phyloP scores from a whole-genome alignment of 2,113 vertebrate genomes.

The Spheniscus mendiculus region DNA sequence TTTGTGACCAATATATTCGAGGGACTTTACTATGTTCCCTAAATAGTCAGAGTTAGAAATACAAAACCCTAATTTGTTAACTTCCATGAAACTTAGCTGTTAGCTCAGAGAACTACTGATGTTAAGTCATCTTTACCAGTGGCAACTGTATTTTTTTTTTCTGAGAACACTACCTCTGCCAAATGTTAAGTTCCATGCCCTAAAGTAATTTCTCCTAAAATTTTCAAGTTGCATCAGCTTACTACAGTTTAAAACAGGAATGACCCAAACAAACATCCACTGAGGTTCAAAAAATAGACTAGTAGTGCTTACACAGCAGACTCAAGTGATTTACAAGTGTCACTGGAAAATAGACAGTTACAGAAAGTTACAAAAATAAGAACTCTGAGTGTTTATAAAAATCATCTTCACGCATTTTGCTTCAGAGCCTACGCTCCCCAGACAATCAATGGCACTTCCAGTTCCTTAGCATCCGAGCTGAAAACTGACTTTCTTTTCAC shows the following conservation, averaged over 20 bases:
- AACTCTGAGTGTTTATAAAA: neutral
- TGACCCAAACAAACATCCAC: neutral
- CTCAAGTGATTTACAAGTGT: neutral
- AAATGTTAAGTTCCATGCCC: neutral
- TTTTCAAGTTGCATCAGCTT: neutral
- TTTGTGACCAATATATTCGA: neutral
- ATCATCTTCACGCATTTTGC: neutral
- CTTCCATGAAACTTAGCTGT: neutral
- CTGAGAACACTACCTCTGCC: neutral
- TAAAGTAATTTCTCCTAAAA: neutral
- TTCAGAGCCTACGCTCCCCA: neutral
- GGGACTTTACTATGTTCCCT: neutral
- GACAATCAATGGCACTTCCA: neutral
- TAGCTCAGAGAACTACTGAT: neutral
- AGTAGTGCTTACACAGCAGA: neutral
- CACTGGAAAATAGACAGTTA: neutral
- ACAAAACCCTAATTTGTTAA: neutral
- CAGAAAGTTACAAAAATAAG: constrained; percentile 6
- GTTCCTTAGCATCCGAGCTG: neutral
- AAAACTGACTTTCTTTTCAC: neutral
- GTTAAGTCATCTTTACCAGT: neutral
- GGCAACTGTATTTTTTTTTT: neutral
- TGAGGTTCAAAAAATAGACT: neutral
- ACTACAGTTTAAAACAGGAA: neutral
- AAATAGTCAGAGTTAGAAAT: neutral